A percentile compares a stretch with the other conserved stretches of the same genome.
Evolutionary conservation across 2,888 invertebrate species (phyloP).

Genomic region (Perithous albicinctus): DNA sequence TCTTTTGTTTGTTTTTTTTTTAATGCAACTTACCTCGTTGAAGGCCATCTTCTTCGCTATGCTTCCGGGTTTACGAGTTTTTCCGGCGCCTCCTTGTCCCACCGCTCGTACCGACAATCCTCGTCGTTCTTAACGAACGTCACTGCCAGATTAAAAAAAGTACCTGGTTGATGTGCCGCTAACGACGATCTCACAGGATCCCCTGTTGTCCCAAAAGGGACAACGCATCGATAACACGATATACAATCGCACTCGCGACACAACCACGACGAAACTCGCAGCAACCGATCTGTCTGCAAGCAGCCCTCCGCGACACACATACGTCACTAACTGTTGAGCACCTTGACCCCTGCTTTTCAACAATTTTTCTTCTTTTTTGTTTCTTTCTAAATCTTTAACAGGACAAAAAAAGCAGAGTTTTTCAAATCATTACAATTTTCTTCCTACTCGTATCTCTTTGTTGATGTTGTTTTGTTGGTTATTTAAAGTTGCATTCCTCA

Average conservation of each 20-base stretch:
- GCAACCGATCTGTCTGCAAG: constrained; percentile 68
- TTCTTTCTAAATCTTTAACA: not conserved
- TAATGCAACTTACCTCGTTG: constrained; percentile 89
- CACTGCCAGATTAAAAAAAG: constrained; percentile 24
- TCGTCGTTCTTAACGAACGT: constrained; percentile 14
- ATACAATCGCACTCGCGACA: constrained; percentile 33
- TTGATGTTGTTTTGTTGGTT: not conserved
- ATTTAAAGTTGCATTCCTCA: constrained; percentile 78
- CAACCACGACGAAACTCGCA: constrained; percentile 29
- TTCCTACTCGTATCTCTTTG: not conserved
- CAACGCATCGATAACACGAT: constrained; percentile 67
- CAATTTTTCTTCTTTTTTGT: not conserved
- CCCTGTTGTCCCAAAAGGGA: constrained; percentile 56
- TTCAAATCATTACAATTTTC: not conserved
- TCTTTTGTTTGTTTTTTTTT: not conserved
- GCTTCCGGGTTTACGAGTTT: constrained; percentile 81
- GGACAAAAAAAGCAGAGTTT: not conserved
- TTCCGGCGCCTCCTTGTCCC: constrained; percentile 83
- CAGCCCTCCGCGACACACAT: constrained; percentile 82
- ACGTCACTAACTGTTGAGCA: constrained; percentile 77
- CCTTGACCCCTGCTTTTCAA: constrained; percentile 73
- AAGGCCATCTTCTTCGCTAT: constrained; percentile 88
- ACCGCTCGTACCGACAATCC: constrained; percentile 74
- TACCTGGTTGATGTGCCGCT: constrained; percentile 39
- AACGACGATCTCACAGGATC: constrained; percentile 52